Evolutionary conservation across 1,140 invertebrate species (phyloP), one percentile per base, ranked within the genome.

Genomic region (Wasmannia auropunctata): DNA sequence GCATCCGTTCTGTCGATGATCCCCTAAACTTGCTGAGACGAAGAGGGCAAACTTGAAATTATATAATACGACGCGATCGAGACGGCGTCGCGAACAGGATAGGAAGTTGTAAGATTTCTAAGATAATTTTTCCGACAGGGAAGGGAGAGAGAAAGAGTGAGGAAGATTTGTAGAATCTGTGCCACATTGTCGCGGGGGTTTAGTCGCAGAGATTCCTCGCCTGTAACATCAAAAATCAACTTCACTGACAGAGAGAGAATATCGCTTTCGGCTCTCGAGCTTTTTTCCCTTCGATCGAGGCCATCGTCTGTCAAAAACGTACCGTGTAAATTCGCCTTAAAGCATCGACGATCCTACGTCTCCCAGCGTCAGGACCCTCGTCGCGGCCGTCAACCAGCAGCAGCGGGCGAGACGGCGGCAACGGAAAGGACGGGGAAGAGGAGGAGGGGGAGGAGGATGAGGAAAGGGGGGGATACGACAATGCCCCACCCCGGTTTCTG

Each of bases 401-500:
- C 70, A 75, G 63, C 81, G 85, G 60, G 86, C 69, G 85, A 88
- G 80, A 88, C 72, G 86, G 46, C n/a, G 75, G n/a, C n/a, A 81
- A 54, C 43, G 31, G 60, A 49, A 62, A 77, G 72, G 60, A 63
- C 43, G 62, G 62, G 31, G 16, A 14, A 31, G 40, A 16, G 51
- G 54, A 25, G 69, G 51, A 63, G 40, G 40, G 19, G 67, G 60
- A 54, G 62, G 75, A 56, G 87, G 67, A 63, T 54, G 67, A 63
- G 31, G 75, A 76, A 70, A 14, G 25, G 67, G 51, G 62, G 63
- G 40, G 67, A 74, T 54, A 90, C 89, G 86, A 90, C 88, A 88
- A 90, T 90, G 89, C 89, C 88, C 89, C 89, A 90, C 89, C 89
- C 88, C 88, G 89, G 67, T 85, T 86, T 90, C 89, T 88, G 81